Conservation (phyloP, 2,888 invertebrate species). For the Sclerodermus sp. region DNA sequence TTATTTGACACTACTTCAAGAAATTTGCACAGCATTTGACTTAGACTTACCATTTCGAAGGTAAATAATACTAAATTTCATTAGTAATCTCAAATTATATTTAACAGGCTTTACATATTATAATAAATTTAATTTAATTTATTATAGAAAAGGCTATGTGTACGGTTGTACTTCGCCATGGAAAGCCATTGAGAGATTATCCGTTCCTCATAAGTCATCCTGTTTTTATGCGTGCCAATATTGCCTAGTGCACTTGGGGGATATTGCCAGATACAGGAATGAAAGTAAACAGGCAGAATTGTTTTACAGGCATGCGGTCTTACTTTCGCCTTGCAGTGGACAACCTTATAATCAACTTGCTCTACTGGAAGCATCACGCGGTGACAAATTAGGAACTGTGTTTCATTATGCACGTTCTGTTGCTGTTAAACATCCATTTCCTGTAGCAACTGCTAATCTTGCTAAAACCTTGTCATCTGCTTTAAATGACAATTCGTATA, state of each 20-base stretch:
- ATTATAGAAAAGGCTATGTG: conserved; percentile 55
- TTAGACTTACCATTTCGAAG: conserved; percentile 72
- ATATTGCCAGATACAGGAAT: conserved; percentile 81
- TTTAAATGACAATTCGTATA: conserved; percentile 53
- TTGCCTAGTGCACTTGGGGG: conserved; percentile 86
- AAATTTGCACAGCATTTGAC: conserved; percentile 79
- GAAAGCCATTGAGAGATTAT: conserved; percentile 50
- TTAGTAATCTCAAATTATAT: conserved; percentile 3
- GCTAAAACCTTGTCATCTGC: conserved; percentile 70
- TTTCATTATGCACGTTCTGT: conserved; percentile 86
- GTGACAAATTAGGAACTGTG: conserved; percentile 78
- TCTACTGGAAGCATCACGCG: conserved; percentile 77
- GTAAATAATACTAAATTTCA: not conserved
- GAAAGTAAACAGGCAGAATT: conserved; percentile 81
- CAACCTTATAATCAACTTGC: conserved; percentile 91
- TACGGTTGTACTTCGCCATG: conserved; percentile 58
- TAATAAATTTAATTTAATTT: conserved; percentile 1
- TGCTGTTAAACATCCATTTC: conserved; percentile 82
- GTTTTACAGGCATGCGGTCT: conserved; percentile 80
- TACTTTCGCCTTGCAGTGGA: conserved; percentile 75
- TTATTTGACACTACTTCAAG: conserved; percentile 78
- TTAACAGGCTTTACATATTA: not conserved
- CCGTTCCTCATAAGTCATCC: conserved; percentile 67
- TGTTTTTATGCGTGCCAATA: conserved; percentile 86
- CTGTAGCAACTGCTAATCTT: conserved; percentile 79